These are phyloP conservation scores for Tortrix viridana DNA, from an alignment of 2,888 invertebrate genomes.

Conservation along the genomic window DNA sequence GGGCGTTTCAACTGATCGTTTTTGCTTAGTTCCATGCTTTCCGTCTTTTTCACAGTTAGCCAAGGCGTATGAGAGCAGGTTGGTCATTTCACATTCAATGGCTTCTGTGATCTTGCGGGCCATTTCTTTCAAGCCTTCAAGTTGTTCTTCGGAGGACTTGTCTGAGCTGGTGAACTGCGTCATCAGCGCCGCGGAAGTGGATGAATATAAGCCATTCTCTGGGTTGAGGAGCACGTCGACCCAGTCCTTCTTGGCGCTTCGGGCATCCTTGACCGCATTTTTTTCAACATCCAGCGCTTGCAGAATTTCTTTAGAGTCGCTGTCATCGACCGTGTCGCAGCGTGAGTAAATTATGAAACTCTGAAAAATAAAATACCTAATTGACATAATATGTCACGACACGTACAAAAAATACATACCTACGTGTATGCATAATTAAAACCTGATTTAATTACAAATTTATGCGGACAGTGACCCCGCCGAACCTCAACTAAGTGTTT, in stretches of 20 bases:
- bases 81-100: constrained; percentile 69
- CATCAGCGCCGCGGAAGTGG: constrained; percentile 67
- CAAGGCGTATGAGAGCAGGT: constrained; percentile 63
- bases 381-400: background rate
- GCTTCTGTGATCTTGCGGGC: constrained; percentile 63
- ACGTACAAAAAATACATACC: background rate
- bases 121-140: constrained; percentile 69
- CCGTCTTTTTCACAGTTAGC: constrained; percentile 51
- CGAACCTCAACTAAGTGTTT: constrained; percentile 3
- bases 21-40: constrained; percentile 57
- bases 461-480: background rate
- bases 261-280: constrained; percentile 50
- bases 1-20: constrained; percentile 67
- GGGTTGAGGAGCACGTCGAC: constrained; percentile 59
- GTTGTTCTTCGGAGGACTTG: constrained; percentile 68
- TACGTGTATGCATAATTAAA: background rate
- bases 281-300: constrained; percentile 47
- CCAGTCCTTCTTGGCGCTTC: constrained; percentile 58
- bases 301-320: constrained; percentile 47
- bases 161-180: constrained; percentile 60
- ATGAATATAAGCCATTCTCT: constrained; percentile 51
- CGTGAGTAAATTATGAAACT: constrained; percentile 55
- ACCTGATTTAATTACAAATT: background rate
- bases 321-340: constrained; percentile 42
- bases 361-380: constrained; percentile 54